A percentile compares a stretch with the other conserved stretches of the same genome.
phyloP scores from a whole-genome alignment of 2,113 vertebrate genomes.

The Ciconia boyciana region DNA sequence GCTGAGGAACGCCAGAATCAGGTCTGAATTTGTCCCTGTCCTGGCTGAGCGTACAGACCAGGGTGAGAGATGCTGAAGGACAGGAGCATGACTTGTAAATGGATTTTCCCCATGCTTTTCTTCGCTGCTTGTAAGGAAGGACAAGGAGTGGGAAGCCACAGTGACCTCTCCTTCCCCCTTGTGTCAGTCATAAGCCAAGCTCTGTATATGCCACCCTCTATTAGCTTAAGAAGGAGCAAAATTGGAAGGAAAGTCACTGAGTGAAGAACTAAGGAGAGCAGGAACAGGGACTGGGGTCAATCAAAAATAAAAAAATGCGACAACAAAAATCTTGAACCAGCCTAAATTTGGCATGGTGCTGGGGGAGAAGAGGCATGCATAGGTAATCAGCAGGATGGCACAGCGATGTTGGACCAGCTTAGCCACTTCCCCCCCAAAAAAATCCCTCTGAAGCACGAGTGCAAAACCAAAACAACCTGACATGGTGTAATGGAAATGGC shows the following conservation, averaged over 20 bases:
- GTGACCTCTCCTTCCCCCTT: background rate
- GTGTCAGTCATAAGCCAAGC: background rate
- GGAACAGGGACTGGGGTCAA: background rate
- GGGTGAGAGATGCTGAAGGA: background rate
- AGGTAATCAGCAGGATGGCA: background rate
- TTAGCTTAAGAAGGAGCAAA: background rate
- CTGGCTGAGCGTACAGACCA: background rate
- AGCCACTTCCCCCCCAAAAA: background rate
- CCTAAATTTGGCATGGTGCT: background rate
- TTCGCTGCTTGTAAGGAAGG: background rate
- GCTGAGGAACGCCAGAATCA: background rate
- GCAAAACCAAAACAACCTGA: background rate
- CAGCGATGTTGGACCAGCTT: background rate
- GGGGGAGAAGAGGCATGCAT: accelerated
- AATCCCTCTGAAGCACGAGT: background rate
- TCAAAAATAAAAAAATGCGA: background rate
- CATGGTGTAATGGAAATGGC: background rate
- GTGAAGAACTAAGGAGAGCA: background rate
- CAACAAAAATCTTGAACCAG: background rate
- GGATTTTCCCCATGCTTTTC: background rate
- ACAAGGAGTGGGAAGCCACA: background rate
- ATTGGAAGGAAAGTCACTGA: background rate
- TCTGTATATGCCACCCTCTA: background rate
- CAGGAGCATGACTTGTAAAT: background rate
- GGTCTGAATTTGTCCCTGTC: background rate